Evolutionary conservation across 1,140 invertebrate genomes (phyloP).

Genomic region (Drosophila serrata): DNA sequence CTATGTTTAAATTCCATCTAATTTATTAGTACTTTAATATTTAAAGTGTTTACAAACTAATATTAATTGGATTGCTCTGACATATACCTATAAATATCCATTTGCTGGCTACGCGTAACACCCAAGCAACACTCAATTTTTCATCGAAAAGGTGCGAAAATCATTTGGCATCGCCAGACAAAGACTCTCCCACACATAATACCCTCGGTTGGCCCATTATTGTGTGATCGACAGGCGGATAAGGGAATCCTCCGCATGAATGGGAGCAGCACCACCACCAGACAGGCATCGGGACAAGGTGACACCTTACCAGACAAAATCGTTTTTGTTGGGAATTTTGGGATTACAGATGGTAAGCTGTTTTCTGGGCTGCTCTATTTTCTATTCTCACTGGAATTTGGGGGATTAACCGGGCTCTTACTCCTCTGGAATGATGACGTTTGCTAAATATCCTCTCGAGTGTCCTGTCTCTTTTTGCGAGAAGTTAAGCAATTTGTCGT

Average conservation of each 20-base stretch:
- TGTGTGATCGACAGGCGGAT: conserved; percentile 77
- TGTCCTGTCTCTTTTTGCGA: conserved; percentile 44
- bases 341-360: conserved; percentile 77
- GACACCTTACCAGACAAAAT: conserved; percentile 70
- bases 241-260: conserved; percentile 67
- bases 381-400: conserved; percentile 19
- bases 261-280: conserved; percentile 29
- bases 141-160: conserved; percentile 71
- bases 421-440: conserved; percentile 43
- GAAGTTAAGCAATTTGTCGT: conserved; percentile 75
- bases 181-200: conserved; percentile 39
- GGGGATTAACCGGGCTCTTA: conserved; percentile 57
- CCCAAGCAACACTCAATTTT: conserved; percentile 15
- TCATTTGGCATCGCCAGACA: conserved; percentile 56
- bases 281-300: conserved; percentile 44
- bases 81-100: conserved; percentile 12
- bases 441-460: conserved; percentile 37
- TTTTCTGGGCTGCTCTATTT: conserved; percentile 75
- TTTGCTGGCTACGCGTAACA: conserved; percentile 8
- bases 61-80: conserved; percentile 53
- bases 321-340: conserved; percentile 68
- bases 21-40: too few species aligned
- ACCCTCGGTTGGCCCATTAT: conserved; percentile 70
- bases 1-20: too few species aligned
- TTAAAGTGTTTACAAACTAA: conserved; percentile 4